Evolutionary conservation across 2,113 vertebrate genomes (phyloP).

Genomic region (Candoia aspera): DNA sequence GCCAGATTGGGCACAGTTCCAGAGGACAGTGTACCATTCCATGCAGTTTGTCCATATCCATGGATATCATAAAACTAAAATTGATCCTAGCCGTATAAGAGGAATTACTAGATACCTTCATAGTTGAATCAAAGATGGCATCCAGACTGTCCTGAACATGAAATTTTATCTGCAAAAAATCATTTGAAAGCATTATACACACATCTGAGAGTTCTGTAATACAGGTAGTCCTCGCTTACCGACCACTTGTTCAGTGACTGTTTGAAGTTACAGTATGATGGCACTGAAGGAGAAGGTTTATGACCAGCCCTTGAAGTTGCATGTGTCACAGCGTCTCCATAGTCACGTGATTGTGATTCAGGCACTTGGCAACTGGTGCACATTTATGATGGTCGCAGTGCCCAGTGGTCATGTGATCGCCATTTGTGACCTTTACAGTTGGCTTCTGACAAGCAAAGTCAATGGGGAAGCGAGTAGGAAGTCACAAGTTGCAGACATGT

Average conservation of each 20-base stretch:
- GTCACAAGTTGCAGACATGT: background rate
- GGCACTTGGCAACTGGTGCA: background rate
- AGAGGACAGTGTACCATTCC: background rate
- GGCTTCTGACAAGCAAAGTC: background rate
- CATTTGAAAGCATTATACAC: background rate
- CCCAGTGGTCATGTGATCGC: background rate
- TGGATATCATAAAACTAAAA: background rate
- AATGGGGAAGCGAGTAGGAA: background rate
- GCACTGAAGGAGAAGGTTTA: background rate
- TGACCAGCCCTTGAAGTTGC: background rate
- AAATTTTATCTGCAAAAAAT: background rate
- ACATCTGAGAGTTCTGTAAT: background rate
- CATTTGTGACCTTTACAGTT: background rate
- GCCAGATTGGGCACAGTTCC: background rate
- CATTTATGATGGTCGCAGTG: background rate
- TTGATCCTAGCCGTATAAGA: background rate
- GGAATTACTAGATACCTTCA: background rate
- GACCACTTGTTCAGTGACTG: background rate
- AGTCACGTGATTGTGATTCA: background rate
- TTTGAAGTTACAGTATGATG: background rate
- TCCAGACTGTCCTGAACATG: background rate
- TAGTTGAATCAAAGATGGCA: background rate
- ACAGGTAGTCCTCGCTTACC: background rate
- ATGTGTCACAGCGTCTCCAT: background rate
- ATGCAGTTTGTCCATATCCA: background rate